A percentile compares a stretch with the other conserved stretches of the same genome.
Conservation (phyloP, 2,888 invertebrate genomes). For the Hartigia nigra region DNA sequence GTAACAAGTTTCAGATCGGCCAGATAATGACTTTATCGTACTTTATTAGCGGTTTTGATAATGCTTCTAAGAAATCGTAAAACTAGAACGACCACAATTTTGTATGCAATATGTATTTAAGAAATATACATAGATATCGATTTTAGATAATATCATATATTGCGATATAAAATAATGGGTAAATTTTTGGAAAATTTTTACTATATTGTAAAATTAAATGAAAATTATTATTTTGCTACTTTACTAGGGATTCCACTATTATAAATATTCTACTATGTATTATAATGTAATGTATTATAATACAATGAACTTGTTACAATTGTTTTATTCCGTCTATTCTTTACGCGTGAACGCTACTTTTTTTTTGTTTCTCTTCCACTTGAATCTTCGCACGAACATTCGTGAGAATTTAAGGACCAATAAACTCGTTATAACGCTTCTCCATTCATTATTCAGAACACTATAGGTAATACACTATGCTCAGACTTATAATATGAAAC, state of each 20-base stretch:
- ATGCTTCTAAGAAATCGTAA: not conserved
- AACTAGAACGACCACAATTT: not conserved
- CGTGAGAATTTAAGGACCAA: slow-evolving; percentile 49
- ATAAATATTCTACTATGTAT: not conserved
- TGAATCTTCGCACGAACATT: slow-evolving; percentile 47
- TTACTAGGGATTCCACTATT: too few relatives aligned
- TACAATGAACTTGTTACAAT: not conserved
- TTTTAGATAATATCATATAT: too few relatives aligned
- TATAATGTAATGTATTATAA: too few relatives aligned
- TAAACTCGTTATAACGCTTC: slow-evolving; percentile 51
- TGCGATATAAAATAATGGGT: too few relatives aligned
- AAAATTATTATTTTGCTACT: too few relatives aligned
- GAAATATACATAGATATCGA: too few relatives aligned
- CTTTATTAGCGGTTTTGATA: not conserved
- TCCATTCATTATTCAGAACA: slow-evolving; percentile 51
- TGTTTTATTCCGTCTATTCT: not conserved
- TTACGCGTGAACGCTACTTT: slow-evolving; percentile 28
- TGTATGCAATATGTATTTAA: too few relatives aligned
- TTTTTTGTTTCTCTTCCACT: slow-evolving; percentile 48
- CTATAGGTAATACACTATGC: slow-evolving; percentile 35
- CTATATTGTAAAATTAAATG: too few relatives aligned
- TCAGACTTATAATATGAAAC: slow-evolving; percentile 21
- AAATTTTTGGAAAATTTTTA: too few relatives aligned
- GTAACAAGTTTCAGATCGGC: not conserved
- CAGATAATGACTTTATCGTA: not conserved